Base-by-base conservation (phyloP, 2,113 vertebrate species). In the Irena cyanogastra region DNA sequence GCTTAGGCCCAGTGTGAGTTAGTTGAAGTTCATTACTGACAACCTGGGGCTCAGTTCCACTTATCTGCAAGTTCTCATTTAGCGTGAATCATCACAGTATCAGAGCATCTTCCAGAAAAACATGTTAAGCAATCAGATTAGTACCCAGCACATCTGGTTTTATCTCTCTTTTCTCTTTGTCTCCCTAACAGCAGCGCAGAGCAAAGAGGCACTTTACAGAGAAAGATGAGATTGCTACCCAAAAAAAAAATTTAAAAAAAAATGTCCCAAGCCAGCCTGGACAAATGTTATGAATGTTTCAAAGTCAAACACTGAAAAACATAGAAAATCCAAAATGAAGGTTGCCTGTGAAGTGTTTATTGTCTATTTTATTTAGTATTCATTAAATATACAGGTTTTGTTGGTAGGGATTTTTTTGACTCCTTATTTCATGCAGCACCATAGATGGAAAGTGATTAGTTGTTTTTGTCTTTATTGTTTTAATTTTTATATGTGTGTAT, bases 21-120 rank as follows among this genome's bases (percentile, higher is more conserved):
- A 80, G 84, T 24, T 94, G 94, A 95, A 95, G 94, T 95, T 93
- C 91, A 95, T 96, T 95, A 95, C 75, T 83, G 90, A 94, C 87
- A 95, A 94, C 93, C 93, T 83, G 79, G 81, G 93, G 93, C 95
- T 95, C 63, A 65, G 45, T 90, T 95, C 90, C 92, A 94, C 56
- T 95, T 95, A 93, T 96, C 92, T 95, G 85, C 78, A 86, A 95
- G 52, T 94, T 91, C 90, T 95, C 92, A 90, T 93, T 95, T 95
- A 96, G 68, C 52, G 80, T 59, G 54, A 88, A 94, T 86, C 79
- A 75, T 78, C 84, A 59, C 79, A 56, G 56, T 83, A 96, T 95
- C 78, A 56, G 54, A 90, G 47, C 31, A 85, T 90, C 87, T 94
- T 94, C 82, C 66, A 91, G 87, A 94, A 78, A 90, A 83, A 50